These are phyloP conservation scores for Andrena hattorfiana DNA, from an alignment of 2,888 invertebrate genomes.

Conservation along the genomic window DNA sequence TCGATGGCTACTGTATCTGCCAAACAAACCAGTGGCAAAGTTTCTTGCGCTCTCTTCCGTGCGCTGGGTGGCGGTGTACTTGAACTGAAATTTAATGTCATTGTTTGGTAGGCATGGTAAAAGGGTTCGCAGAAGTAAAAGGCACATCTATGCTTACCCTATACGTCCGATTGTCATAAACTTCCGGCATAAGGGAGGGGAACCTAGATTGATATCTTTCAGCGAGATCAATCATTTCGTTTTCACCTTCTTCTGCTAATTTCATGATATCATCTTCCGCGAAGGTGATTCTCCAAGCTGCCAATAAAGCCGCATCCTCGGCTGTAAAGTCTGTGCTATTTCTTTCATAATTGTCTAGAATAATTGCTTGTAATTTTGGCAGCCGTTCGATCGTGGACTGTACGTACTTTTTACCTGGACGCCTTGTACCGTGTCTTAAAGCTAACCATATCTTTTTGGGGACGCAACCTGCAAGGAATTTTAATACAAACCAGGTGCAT, in stretches of 20 bases:
- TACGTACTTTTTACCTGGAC: slow-evolving; percentile 88
- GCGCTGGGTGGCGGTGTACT: slow-evolving; percentile 91
- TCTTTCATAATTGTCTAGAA: slow-evolving; percentile 86
- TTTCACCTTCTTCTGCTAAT: slow-evolving; percentile 90
- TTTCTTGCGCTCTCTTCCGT: slow-evolving; percentile 91
- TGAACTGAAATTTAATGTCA: slow-evolving; percentile 87
- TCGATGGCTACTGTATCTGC: slow-evolving; percentile 87
- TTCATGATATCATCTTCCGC: slow-evolving; percentile 87
- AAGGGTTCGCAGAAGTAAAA: background rate
- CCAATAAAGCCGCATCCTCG: slow-evolving; percentile 85
- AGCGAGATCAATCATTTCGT: slow-evolving; percentile 90
- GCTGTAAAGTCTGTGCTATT: slow-evolving; percentile 85
- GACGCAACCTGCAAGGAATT: slow-evolving; percentile 86
- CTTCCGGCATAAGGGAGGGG: slow-evolving; percentile 87
- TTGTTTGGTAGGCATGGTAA: background rate
- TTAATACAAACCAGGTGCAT: background rate
- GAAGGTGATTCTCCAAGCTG: slow-evolving; percentile 87
- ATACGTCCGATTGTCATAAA: slow-evolving; percentile 88
- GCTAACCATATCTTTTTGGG: slow-evolving; percentile 91
- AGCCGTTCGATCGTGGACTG: slow-evolving; percentile 86
- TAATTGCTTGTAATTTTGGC: slow-evolving; percentile 86
- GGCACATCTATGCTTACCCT: slow-evolving; percentile 83
- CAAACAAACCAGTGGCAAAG: slow-evolving; percentile 92
- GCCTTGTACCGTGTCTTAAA: slow-evolving; percentile 92
- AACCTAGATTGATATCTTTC: slow-evolving; percentile 91